phyloP scores from a whole-genome alignment of 2,113 vertebrate genomes.

The Lipophrys pholis region DNA sequence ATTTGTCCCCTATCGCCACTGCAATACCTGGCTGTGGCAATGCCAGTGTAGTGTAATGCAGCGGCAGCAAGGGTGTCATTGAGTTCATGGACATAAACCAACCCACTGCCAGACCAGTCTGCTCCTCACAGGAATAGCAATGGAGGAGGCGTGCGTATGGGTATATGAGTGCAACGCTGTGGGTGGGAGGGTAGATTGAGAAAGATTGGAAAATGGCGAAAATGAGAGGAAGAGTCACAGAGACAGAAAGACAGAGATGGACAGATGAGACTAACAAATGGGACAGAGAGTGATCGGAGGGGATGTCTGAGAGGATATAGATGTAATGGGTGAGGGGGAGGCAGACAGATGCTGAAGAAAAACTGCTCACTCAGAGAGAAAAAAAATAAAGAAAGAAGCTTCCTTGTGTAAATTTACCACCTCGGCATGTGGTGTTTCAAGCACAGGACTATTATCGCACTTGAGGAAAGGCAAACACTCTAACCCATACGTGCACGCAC shows the following conservation, averaged over 20 bases:
- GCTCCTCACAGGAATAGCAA: constrained; percentile 77
- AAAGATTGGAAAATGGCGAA: constrained; percentile 35
- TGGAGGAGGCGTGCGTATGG: constrained; percentile 57
- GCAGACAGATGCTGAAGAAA: constrained; percentile 17
- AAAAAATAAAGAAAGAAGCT: constrained; percentile 30
- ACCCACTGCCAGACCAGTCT: constrained; percentile 72
- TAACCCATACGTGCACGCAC: background rate
- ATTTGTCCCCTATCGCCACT: constrained; percentile 5
- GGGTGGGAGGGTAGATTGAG: constrained; percentile 37
- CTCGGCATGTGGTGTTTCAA: constrained; percentile 55
- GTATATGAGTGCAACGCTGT: constrained; percentile 21
- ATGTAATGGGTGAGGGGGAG: constrained; percentile 16
- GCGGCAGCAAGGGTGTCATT: constrained; percentile 63
- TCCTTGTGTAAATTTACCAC: constrained; percentile 47
- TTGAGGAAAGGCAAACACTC: constrained; percentile 35
- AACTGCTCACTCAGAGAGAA: constrained; percentile 21
- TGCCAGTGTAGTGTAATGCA: constrained; percentile 72
- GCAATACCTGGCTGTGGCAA: constrained; percentile 58
- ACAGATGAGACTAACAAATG: constrained; percentile 20
- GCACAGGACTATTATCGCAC: constrained; percentile 36
- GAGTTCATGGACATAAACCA: constrained; percentile 80
- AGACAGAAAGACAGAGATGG: constrained; percentile 38
- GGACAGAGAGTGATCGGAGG: constrained; percentile 41
- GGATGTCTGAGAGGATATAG: constrained; percentile 40
- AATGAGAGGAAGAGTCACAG: constrained; percentile 38